Conservation (phyloP, 2,113 vertebrate species). For the Hippocampus barbouri region DNA sequence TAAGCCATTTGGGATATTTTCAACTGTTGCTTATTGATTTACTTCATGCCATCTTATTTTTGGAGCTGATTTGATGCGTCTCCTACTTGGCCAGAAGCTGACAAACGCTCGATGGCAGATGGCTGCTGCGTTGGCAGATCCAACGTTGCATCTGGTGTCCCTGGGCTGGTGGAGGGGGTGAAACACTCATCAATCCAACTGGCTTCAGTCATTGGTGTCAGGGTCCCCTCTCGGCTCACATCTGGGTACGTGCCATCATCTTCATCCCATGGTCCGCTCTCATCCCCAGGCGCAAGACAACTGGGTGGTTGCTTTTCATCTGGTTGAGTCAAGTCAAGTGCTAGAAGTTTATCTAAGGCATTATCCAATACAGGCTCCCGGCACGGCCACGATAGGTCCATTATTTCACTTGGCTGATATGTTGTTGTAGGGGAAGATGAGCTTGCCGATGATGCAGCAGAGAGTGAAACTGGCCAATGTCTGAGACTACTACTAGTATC, state of each 20-base stretch:
- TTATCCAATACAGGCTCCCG: slow-evolving; percentile 58
- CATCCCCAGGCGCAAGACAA: slow-evolving; percentile 38
- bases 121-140: slow-evolving; percentile 66
- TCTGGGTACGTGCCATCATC: slow-evolving; percentile 53
- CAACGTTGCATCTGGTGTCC: slow-evolving; percentile 58
- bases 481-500: slow-evolving; percentile 48
- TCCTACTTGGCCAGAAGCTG: slow-evolving; percentile 91
- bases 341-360: slow-evolving; percentile 58
- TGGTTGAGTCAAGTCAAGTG: slow-evolving; percentile 5
- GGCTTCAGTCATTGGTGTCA: slow-evolving; percentile 67
- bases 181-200: slow-evolving; percentile 64
- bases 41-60: slow-evolving; percentile 53
- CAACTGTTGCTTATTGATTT: slow-evolving; percentile 3
- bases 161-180: slow-evolving; percentile 47
- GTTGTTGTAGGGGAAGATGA: slow-evolving; percentile 21
- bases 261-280: slow-evolving; percentile 60
- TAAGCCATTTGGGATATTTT: slow-evolving; percentile 34
- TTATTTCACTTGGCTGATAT: slow-evolving; percentile 16
- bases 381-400: slow-evolving; percentile 58
- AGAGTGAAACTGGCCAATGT: slow-evolving; percentile 19
- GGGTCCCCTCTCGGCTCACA: slow-evolving; percentile 52
- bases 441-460: slow-evolving; percentile 20
- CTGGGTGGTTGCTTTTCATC: slow-evolving; percentile 25
- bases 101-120: slow-evolving; percentile 77
- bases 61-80: slow-evolving; percentile 31